Base-by-base conservation (phyloP, 2,888 invertebrate genomes). In the Aelia acuminata region DNA sequence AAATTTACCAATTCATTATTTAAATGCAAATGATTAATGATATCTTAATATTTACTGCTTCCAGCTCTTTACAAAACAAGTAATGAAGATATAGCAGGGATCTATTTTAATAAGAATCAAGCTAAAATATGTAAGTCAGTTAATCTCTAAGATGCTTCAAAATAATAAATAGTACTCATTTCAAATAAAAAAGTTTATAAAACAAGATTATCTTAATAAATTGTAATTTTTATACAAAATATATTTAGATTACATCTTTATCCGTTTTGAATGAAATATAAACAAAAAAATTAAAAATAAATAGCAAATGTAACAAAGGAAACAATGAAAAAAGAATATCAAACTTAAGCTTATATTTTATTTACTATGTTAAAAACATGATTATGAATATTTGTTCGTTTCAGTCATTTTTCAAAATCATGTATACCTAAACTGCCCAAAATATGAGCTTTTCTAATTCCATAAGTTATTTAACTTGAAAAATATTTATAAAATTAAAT, bases 401-500 rank as follows among this genome's bases (percentile, higher is more conserved):
- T 53, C 63, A 31, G 63, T 70, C 63, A 70, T 70, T 70, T 18
- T 3, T 70, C 63, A 70, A 35, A 70, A 31, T 70, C 35, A 35
- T 70, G 15, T 35, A 31, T 70, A 70, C 31, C 3, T 18, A 4
- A 35, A 70, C 18, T 8, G 63, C 63, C 20, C 31, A 35, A 4
- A 70, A 35, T 35, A 26, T 70, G 63, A 70, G 63, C 63, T 70
- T 31, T 35, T 35, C 18, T 18, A 13, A 70, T 31, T 31, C 35
- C 63, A 35, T 31, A 70, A 70, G 35, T 70, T 35, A 70, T 70
- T 35, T 20, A 70, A 70, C 18, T 63, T 35, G 8, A 80, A n/a
- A 80, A 22, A 43, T 80, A 80, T 80, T 80, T 80, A 43, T 80
- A 80, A 39, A 80, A 80, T 43, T 80, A 80, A 80, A 80, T 80